Evolutionary conservation across 2,888 invertebrate species (phyloP), one percentile per base, ranked within the genome.

Genomic region (Eupithecia dodoneata): DNA sequence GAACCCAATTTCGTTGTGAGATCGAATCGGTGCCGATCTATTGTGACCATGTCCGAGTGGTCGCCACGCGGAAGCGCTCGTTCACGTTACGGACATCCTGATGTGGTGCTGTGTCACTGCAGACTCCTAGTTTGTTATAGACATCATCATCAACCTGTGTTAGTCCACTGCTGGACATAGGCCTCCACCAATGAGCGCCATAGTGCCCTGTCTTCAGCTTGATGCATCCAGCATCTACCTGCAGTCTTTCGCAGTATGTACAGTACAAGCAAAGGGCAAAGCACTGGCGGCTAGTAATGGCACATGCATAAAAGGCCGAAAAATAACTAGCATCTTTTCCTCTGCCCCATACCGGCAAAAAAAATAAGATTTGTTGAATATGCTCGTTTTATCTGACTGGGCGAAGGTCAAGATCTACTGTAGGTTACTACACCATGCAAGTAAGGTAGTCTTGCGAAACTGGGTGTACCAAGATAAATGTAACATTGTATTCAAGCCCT

Each of bases 1-100:
- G 87, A 86, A 88, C 91, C 89, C 90, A 91, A 94, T 93, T 94
- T 92, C 93, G 92, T 93, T 92, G 94, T 93, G 89, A 86, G 90
- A 90, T 92, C 85, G 91, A 89, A 88, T 87, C 89, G 88, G 87
- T 89, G 86, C 87, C 86, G 87, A 86, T 87, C 87, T 86, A 93
- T 93, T 93, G 93, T 93, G 90, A 87, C 87, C 86, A 85, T 77
- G 81, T 91, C 88, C 90, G 91, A 92, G 90, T 91, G 89, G 90
- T 90, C 91, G 92, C 93, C 92, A 93, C 67, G 90, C 91, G 92
- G 93, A 93, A 93, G 92, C 87, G 87, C 85, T 87, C 87, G 86
- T 86, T 87, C 89, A 85, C 85, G 87, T 81, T 86, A 87, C 86
- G 87, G 87, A 87, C 89, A 88, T 87, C 86, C 86, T 85, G 74